phyloP scores from a whole-genome alignment of 2,797 vertebrate genomes.

The Xiphophorus birchmanni region DNA sequence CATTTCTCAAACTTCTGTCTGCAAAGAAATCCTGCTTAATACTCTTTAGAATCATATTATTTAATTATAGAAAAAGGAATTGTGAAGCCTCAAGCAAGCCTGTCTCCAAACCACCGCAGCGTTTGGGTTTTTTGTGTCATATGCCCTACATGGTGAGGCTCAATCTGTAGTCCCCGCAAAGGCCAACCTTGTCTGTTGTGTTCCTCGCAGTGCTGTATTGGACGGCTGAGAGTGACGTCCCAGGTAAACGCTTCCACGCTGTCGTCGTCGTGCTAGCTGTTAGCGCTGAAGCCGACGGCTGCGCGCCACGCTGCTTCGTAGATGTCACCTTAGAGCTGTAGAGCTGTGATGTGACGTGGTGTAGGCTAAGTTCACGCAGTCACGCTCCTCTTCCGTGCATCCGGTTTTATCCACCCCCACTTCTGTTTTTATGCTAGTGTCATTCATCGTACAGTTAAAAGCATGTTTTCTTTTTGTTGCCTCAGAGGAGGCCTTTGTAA shows the following conservation, averaged over 20 bases:
- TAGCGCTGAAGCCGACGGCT: conserved; percentile 54
- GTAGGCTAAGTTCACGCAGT: conserved; percentile 49
- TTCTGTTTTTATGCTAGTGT: conserved; percentile 13
- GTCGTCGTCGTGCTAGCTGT: conserved; percentile 64
- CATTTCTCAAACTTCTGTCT: conserved; percentile 75
- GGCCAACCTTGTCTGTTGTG: conserved; percentile 83
- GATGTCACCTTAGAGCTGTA: conserved; percentile 63
- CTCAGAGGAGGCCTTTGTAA: conserved; percentile 17
- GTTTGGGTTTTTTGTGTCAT: conserved; percentile 41
- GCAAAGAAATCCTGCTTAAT: conserved; percentile 74
- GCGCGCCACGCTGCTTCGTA: conserved; percentile 70
- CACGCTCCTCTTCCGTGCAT: conserved; percentile 60
- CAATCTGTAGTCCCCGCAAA: conserved; percentile 67
- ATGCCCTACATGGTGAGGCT: conserved; percentile 61
- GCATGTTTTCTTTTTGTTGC: conserved; percentile 33
- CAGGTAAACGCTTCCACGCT: conserved; percentile 80
- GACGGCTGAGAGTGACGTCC: conserved; percentile 84
- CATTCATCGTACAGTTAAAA: conserved; percentile 40
- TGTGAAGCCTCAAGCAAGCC: conserved; percentile 12
- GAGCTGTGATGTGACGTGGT: conserved; percentile 71
- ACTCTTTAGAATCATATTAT: conserved; percentile 74
- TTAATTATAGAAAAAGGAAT: conserved; percentile 72
- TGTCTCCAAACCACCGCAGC: conserved; percentile 37
- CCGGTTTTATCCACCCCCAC: conserved; percentile 28
- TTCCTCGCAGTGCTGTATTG: conserved; percentile 88